Conservation (phyloP, 2,113 vertebrate genomes). For the Gulo gulo region DNA sequence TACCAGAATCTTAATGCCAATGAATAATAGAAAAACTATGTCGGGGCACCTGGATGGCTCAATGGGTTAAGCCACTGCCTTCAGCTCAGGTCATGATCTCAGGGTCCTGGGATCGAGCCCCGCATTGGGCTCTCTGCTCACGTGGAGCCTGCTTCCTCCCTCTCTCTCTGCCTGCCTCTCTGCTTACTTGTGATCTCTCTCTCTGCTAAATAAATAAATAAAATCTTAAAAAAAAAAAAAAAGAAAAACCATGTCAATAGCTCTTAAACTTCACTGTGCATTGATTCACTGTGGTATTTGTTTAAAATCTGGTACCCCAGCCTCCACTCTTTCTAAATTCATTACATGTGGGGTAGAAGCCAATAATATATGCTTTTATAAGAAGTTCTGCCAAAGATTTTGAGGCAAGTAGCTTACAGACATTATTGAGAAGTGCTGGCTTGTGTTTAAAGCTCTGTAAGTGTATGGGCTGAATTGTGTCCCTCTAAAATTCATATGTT, state of each 20-base stretch:
- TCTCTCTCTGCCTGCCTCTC: no score
- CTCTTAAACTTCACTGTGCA: neutral
- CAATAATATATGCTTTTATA: neutral
- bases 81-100: no score
- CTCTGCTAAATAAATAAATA: no score
- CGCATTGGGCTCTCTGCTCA: no score
- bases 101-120: no score
- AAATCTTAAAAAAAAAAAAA: no score
- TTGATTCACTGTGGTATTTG: neutral
- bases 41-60: no score
- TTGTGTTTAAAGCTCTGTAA: neutral
- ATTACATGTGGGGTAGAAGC: neutral
- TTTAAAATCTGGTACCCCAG: neutral
- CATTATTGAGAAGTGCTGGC: constrained; percentile 1
- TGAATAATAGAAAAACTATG: neutral
- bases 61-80: no score
- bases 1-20: neutral
- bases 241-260: neutral
- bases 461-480: neutral
- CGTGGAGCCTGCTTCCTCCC: no score
- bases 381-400: neutral
- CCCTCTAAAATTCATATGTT: neutral
- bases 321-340: neutral
- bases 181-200: no score
- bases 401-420: neutral